Base-by-base conservation (phyloP, 2,888 invertebrate species). In the Troides aeacus region DNA sequence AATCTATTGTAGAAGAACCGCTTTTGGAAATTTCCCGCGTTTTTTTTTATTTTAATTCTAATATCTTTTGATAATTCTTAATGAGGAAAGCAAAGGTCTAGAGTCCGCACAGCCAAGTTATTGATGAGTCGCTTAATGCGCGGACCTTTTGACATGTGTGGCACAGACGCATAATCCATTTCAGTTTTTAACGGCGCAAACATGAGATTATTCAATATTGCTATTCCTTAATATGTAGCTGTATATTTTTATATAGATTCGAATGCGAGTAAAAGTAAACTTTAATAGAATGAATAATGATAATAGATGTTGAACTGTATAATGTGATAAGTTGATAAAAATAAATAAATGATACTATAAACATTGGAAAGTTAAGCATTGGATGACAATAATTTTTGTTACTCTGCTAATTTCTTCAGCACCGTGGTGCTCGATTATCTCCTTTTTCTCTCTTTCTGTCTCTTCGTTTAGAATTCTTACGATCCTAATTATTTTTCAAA, bases 301-400 rank as follows among this genome's bases (percentile, higher is more conserved):
- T 82, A 83, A 81, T 78, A 76, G 81, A 80, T 78, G 85, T 85
- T 81, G 84, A 84, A 81, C 82, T 90, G 89, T 91, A 86, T 84
- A 88, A 89, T 89, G 84, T 89, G 79, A 84, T 86, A 84, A 83
- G 81, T 86, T 82, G 87, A 82, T 85, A 78, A 81, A 81, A 81
- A 81, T 57, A 79, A 83, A 79, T 81, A 74, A 70, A 70, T 60
- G 60, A 83, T 77, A 84, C 77, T 82, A 84, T 86, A 88, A 86
- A 82, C 81, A 84, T 87, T 86, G 90, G 81, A 86, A 86, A 81
- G 77, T 84, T 86, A 89, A 91, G 89, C 91, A 89, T 92, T 87
- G 90, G 87, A 92, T 90, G 92, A 92, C 92, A 92, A 92, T 92
- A 92, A 92, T 90, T 91, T 87, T 88, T 87, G 89, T 91, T 90